phyloP scores from a whole-genome alignment of 2,888 invertebrate genomes.

The Coleophora deauratella region DNA sequence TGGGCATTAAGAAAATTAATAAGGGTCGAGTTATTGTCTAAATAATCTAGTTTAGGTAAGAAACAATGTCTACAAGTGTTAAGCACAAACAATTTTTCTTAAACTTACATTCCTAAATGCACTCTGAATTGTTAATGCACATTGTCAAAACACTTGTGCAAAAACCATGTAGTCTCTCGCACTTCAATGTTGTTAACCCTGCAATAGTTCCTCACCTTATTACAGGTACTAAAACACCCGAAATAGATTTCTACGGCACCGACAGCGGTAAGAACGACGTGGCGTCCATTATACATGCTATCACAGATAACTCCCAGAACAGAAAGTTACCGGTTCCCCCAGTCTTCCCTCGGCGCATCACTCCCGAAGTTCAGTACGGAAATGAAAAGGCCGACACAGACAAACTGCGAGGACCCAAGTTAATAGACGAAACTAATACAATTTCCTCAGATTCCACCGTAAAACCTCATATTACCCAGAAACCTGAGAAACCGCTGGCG shows the following conservation, averaged over 20 bases:
- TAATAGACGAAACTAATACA: constrained; percentile 28
- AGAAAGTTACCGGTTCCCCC: constrained; percentile 47
- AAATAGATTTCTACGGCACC: constrained; percentile 63
- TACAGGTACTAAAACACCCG: constrained; percentile 59
- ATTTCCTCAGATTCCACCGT: constrained; percentile 44
- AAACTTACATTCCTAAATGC: no score
- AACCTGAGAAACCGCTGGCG: constrained; percentile 59
- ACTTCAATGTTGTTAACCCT: background rate
- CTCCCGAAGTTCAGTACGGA: constrained; percentile 69
- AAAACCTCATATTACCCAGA: constrained; percentile 63
- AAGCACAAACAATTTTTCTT: no score
- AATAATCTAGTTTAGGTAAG: no score
- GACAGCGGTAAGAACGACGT: constrained; percentile 37
- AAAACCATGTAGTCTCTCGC: background rate
- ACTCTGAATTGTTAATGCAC: no score
- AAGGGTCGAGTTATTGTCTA: no score
- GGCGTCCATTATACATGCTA: constrained; percentile 29
- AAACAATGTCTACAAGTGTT: no score
- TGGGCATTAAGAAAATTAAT: no score
- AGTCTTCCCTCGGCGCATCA: constrained; percentile 55
- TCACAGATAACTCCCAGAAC: constrained; percentile 27
- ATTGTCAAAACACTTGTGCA: no score
- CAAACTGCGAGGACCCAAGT: constrained; percentile 45
- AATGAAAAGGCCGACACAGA: constrained; percentile 61
- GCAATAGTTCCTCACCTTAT: constrained; percentile 1